Conservation (phyloP, 2,113 vertebrate genomes). For the zebrafish (Danio rerio) region GRCz12tu NC_133198.1:48982501-48983000, state of each 20-base stretch:
- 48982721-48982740: constrained; percentile 9
- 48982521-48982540: constrained; percentile 98
- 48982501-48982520: constrained; percentile 97
- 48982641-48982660: background rate
- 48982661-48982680: constrained; percentile 14
- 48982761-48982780: too few species aligned
- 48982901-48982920: constrained; percentile 16
- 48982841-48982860: constrained; percentile 14
- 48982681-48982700: background rate
- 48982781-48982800: background rate
- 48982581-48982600: background rate
- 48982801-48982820: background rate
- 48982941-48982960: constrained; percentile 56
- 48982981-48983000: constrained; percentile 55
- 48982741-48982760: too few species aligned
- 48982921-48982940: constrained; percentile 38
- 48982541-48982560: constrained; percentile 96
- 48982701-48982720: background rate
- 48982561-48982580: constrained; percentile 42
- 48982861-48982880: too few species aligned
- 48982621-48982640: background rate
- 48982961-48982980: constrained; percentile 57
- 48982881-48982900: too few species aligned
- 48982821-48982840: constrained; percentile 9
- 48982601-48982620: background rate